Evolutionary conservation across 2,113 vertebrate species (phyloP), one percentile per base, ranked within the genome.

Genomic region (Taxidea taxus): DNA sequence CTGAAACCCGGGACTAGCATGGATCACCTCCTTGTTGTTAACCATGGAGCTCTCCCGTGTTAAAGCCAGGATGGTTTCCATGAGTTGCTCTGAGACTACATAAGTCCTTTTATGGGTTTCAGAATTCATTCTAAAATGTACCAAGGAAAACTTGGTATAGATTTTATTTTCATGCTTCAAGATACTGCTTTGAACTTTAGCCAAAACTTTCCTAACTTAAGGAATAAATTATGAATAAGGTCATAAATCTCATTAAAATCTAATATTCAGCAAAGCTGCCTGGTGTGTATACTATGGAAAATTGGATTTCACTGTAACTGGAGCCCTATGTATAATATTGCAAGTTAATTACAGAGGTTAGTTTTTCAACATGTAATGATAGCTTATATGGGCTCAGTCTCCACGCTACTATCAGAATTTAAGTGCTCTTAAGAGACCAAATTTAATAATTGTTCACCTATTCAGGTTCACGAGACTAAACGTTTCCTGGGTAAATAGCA

Each of bases 171-270:
- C 51, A 49, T 29, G 34, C 56, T 94, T 94, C 74, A 42, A 94
- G 80, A 92, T 90, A 94, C 39, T 58, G 4, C 88, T 97, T 97
- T 91, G 56, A 97, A 96, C 92, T 97, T 96, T 54, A 95, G 80
- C 96, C 93, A 91, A 80, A 97, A 87, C 75, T 95, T 72, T 90
- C 49, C 83, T 75, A 80, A 95, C 56, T 90, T 97, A 90, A 90
- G 96, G 87, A 97, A 89, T 97, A 97, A 98, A 98, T 97, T 98
- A 98, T 97, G 97, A 98, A 97, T 97, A 91, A 97, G 87, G 91
- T 98, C 85, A 97, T 98, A 96, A 95, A 98, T 98, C 87, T 98
- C 87, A 98, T 98, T 97, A 98, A 98, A 98, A 96, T 96, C 83
- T 98, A 98, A 95, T 96, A 96, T 98, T 98, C 92, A 97, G 95